Base-by-base conservation (phyloP, 2,797 vertebrate species). In the Sebastes trivittatus region DNA sequence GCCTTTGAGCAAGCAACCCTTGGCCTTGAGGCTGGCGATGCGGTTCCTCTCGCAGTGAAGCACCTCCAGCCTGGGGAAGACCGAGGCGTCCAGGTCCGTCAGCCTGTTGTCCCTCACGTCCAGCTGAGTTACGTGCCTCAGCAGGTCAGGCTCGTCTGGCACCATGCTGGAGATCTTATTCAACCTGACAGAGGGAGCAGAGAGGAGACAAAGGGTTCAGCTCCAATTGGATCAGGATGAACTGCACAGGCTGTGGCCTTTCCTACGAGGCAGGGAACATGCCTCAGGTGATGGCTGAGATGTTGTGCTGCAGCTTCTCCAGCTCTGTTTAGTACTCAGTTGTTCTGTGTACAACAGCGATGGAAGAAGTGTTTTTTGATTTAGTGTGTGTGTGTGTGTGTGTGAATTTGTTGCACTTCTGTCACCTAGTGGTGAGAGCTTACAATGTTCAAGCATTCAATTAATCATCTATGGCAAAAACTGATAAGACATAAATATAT, bases 41-140 rank as follows among this genome's bases (percentile, higher is more conserved):
- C 93, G 93, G 92, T 99, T 99, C 88, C 98, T 96, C 92, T 99
- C 98, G 82, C 98, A 99, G 96, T 98, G 98, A 25, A 99, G 94
- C 85, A 98, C 96, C 92, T 99, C 98, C 27, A 98, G 94, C 0
- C 96, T 95, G 81, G 96, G 97, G 89, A 99, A 97, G 79, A 97
- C 79, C 0, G 96, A 96, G 30, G 96, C 97, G 4, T 99, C 97
- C 77, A 99, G 95, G 27, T 97, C 96, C 6, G 77, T 93, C 72
- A 99, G 96, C 85, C 95, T 93, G 93, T 99, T 99, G 88, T 99
- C 97, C 77, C 98, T 95, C 75, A 99, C 92, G 59, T 99, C 98
- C 86, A 99, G 92, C 7, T 99, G 98, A 60, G 97, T 98, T 92
- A 99, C 94, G 0, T 99, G 97, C 67, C 95, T 95, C 68, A 99